phyloP scores from a whole-genome alignment of 1,140 invertebrate species.

The Tribolium madens region DNA sequence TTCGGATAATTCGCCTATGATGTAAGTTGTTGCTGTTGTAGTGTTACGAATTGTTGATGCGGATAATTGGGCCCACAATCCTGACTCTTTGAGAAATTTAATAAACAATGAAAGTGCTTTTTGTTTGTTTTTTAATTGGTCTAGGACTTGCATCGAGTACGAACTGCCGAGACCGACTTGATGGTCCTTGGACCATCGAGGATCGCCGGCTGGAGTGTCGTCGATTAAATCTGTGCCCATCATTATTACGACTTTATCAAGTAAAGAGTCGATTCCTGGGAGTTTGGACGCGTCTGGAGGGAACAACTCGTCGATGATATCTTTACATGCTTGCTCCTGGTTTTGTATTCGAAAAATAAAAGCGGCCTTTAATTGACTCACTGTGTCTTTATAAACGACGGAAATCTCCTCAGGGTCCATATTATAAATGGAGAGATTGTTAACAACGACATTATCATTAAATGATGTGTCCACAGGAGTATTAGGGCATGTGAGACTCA shows the following conservation, averaged over 20 bases:
- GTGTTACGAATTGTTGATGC: slow-evolving; percentile 65
- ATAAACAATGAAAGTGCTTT: slow-evolving; percentile 81
- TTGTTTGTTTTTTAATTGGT: slow-evolving; percentile 89
- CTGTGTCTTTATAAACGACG: slow-evolving; percentile 72
- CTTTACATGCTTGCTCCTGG: slow-evolving; percentile 70
- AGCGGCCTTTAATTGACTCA: slow-evolving; percentile 80
- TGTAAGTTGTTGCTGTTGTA: slow-evolving; percentile 74
- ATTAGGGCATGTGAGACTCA: slow-evolving; percentile 23
- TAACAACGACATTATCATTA: slow-evolving; percentile 54
- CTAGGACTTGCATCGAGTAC: slow-evolving; percentile 81
- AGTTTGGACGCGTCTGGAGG: slow-evolving; percentile 61
- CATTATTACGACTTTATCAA: slow-evolving; percentile 78
- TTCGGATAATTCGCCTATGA: slow-evolving; percentile 72
- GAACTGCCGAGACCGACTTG: slow-evolving; percentile 71
- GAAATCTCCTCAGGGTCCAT: slow-evolving; percentile 81
- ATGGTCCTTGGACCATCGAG: slow-evolving; percentile 75
- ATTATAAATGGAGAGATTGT: slow-evolving; percentile 76
- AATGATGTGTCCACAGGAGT: slow-evolving; percentile 52
- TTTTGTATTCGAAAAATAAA: slow-evolving; percentile 78
- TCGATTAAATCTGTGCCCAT: slow-evolving; percentile 86
- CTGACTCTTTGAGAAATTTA: slow-evolving; percentile 81
- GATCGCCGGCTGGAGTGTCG: slow-evolving; percentile 90
- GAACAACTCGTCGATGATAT: slow-evolving; percentile 78
- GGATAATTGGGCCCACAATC: slow-evolving; percentile 75
- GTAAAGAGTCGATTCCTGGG: slow-evolving; percentile 69